Evolutionary conservation across 2,797 vertebrate genomes (phyloP), one percentile per base, ranked within the genome.

Genomic region (Podargus strigoides): DNA sequence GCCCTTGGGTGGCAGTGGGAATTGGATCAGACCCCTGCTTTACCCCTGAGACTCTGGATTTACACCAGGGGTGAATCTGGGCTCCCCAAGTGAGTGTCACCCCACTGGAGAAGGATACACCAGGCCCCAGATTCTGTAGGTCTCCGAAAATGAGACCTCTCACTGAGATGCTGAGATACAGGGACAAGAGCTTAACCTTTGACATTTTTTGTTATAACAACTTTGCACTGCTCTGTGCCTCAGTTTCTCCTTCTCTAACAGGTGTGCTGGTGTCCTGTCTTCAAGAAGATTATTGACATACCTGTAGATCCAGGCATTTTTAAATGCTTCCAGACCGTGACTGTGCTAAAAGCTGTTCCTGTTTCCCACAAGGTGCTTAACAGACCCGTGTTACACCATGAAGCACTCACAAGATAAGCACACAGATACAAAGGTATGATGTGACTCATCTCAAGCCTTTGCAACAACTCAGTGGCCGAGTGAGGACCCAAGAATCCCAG

Each of bases 1-100:
- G 83, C 74, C 94, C 94, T 97, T 92, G 94, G 69, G 49, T 24
- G 73, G 70, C 87, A 60, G 37, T 79, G n/a, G 67, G 55, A 68
- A 6, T 17, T 79, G 85, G 63, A 91, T 66, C 80, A 76, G 74
- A 30, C 27, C 27, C 14, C 55, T 62, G 50, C 55, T 88, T 75
- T 44, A 34, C 47, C 30, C 76, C 60, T 3, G 24, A 66, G 82
- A 28, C 58, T 78, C 73, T 93, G 95, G 50, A 67, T 84, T 88
- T 67, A 34, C 49, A 79, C 23, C 34, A 70, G 69, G 44, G 69
- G 30, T 27, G 56, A 28, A 36, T 49, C 81, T 63, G 67, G 80
- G 70, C 63, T 89, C 66, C 79, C 34, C 37, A 9, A 3, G 37
- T 11, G 41, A 69, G 53, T 17, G 52, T 75, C 39, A 72, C 24